Evolutionary conservation across 30 jellyfish, hydroid and myxozoan genomes (phyloP).

Genomic region (Rhopilema esculentum): DNA sequence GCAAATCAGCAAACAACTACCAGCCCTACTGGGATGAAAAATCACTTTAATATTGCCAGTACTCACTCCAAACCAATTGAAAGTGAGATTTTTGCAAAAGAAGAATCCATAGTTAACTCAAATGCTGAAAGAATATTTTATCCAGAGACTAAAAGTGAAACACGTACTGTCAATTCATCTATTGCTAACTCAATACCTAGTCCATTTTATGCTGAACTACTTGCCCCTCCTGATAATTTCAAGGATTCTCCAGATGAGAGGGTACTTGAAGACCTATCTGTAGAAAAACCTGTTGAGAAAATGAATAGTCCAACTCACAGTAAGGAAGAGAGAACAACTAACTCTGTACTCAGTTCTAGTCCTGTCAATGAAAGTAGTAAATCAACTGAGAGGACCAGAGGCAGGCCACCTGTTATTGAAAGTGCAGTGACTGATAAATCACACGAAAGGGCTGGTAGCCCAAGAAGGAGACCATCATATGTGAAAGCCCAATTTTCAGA

Average conservation of each 20-base stretch:
- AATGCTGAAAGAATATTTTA: background rate
- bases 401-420: slow-evolving; percentile 38
- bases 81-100: background rate
- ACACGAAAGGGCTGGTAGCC: slow-evolving; percentile 77
- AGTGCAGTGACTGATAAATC: slow-evolving; percentile 18
- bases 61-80: background rate
- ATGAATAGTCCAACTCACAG: slow-evolving; percentile 20
- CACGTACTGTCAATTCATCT: background rate
- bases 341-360: slow-evolving; percentile 25
- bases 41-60: background rate
- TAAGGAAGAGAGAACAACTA: background rate
- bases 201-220: slow-evolving; percentile 44
- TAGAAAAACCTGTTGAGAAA: slow-evolving; percentile 11
- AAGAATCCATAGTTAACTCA: background rate
- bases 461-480: slow-evolving; percentile 93
- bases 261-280: slow-evolving; percentile 6
- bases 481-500: slow-evolving; percentile 82
- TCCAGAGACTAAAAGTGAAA: background rate
- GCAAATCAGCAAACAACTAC: background rate
- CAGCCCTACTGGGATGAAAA: background rate
- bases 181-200: background rate
- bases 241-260: slow-evolving; percentile 67
- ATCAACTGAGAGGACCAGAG: slow-evolving; percentile 30
- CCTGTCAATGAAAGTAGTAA: slow-evolving; percentile 52
- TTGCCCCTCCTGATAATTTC: slow-evolving; percentile 90